Conservation (phyloP, 2,888 invertebrate genomes). For the Exocentrus adspersus region DNA sequence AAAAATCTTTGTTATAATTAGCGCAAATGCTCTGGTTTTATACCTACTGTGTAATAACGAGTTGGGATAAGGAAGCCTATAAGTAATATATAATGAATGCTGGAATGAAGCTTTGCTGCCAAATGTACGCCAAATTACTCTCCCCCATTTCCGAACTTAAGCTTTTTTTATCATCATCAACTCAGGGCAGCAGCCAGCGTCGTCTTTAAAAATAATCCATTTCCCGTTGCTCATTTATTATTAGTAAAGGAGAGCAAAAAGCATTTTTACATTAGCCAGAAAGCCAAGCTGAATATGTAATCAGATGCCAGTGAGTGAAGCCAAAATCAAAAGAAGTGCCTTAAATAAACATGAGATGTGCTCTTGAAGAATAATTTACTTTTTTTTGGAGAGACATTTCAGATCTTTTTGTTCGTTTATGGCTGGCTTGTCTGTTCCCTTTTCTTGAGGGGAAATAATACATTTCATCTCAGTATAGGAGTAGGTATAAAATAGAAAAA, state of each 20-base stretch:
- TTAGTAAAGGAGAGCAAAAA: constrained; percentile 56
- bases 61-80: background rate
- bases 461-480: background rate
- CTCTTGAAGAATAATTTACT: constrained; percentile 46
- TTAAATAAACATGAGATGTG: constrained; percentile 55
- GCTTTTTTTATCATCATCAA: constrained; percentile 29
- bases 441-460: background rate
- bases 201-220: constrained; percentile 50
- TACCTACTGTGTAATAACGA: no score
- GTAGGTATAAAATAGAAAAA: no score
- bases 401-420: constrained; percentile 17
- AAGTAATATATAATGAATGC: background rate
- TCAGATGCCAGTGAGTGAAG: constrained; percentile 53
- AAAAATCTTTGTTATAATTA: no score
- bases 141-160: constrained; percentile 17
- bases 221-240: constrained; percentile 55
- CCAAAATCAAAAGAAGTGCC: constrained; percentile 55
- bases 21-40: no score
- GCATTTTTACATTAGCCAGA: constrained; percentile 56
- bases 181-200: constrained; percentile 28
- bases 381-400: constrained; percentile 29
- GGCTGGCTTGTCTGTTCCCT: background rate
- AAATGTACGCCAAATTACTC: constrained; percentile 6
- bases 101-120: background rate
- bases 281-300: constrained; percentile 55